Evolutionary conservation across 2,888 invertebrate species (phyloP).

Genomic region (Limnephilus lunatus): DNA sequence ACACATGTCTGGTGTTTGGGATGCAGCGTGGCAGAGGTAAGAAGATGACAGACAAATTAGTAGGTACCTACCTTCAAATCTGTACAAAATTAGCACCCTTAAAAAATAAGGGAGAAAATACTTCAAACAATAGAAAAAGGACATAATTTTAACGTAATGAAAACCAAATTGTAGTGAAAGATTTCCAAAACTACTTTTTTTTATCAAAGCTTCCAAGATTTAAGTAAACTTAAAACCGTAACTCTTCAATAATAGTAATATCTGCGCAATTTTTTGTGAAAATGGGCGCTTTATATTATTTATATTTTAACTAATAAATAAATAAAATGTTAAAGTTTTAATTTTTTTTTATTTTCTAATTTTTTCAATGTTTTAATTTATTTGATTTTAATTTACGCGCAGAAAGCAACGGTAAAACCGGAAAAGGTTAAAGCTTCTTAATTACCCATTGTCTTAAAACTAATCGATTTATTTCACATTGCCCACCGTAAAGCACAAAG

Average conservation of each 20-base stretch:
- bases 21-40: neutral
- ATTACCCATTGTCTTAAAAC: no score
- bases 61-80: neutral
- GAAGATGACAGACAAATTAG: neutral
- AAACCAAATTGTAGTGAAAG: neutral
- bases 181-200: neutral
- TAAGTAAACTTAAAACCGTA: neutral
- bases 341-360: no score
- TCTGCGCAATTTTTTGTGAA: no score
- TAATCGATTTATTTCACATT: neutral
- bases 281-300: no score
- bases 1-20: neutral
- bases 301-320: no score
- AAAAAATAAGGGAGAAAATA: neutral
- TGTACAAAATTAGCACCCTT: neutral
- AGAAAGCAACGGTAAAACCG: neutral
- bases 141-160: neutral
- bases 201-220: no score
- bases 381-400: neutral
- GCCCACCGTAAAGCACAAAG: neutral
- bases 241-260: neutral
- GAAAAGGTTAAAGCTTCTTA: no score
- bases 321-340: no score
- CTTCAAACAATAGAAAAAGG: neutral
- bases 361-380: no score